Evolutionary conservation across 2,888 invertebrate genomes (phyloP), one percentile per base, ranked within the genome.

Genomic region (Lochmaea capreae): DNA sequence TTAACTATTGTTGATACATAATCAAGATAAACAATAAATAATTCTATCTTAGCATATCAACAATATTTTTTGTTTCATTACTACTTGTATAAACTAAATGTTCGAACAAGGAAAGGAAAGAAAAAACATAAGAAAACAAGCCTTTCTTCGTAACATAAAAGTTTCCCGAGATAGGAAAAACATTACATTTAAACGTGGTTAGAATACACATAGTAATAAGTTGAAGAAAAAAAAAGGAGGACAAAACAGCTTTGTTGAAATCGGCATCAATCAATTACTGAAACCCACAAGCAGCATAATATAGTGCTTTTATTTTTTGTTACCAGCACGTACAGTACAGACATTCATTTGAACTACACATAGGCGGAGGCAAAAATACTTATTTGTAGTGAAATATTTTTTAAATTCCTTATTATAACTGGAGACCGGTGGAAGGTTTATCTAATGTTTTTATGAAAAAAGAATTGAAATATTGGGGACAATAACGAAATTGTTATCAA

Each of bases 271-370:
- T 72, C 72, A 72, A 72, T 72, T 67, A 22, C 43, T 8, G 14
- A 63, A 63, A 54, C 72, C 67, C 67, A 72, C 67, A 72, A 72
- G 66, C 72, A 72, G 43, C 72, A 67, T 67, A 59, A 46, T 49
- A 67, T 67, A 33, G 26, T 26, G n/a, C 57, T 12, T 67, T 67
- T 66, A 66, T 66, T 66, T 42, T 67, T 67, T 67, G 22, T 65
- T 22, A 26, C 12, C n/a, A 52, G 59, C 59, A 59, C 59, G 59
- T 33, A 26, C 59, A 26, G 26, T 26, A 59, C 5, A 59, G 33
- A 39, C 4, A 59, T 33, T 59, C 59, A 59, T 59, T 33, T 33
- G 33, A 33, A 59, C 12, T 59, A n/a, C 14, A 26, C 59, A 33
- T 59, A 14, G 12, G 33, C 59, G 59, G 26, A 33, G 59, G 9